Base-by-base conservation (phyloP, 2,888 invertebrate species). In the Mechanitis mazaeus region DNA sequence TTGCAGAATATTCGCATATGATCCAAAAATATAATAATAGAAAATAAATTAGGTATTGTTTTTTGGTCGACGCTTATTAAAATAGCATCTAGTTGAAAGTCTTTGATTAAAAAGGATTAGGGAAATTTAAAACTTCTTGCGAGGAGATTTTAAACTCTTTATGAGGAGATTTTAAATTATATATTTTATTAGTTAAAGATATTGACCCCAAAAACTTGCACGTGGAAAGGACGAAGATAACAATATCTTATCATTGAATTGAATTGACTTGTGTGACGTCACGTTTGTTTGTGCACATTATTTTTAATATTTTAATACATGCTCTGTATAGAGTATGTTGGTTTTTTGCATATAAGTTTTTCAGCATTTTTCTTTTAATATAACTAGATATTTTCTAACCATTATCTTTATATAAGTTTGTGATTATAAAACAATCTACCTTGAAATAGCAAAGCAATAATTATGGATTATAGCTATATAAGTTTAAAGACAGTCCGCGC, bases 381-480 rank as follows among this genome's bases (percentile, higher is more conserved):
- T 50, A 50, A 1, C 28, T 28, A 3, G 31, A 9, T 9, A 28
- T 31, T 9, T 4, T 11, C 31, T 31, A 50, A 31, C 9, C 7
- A 4, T 47, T 20, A 20, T 50, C 31, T 28, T 9, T n/a, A 31
- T 31, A 31, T 50, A 50, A 50, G 28, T 31, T 28, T 59, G 59
- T 54, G 56, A 56, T 59, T 53, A 58, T 31, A 56, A 59, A 56
- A 59, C 59, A 42, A 63, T 47, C 61, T 58, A 62, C 61, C 58
- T 58, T 59, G 45, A 5, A 60, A 31, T 55, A 58, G 35, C 55
- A 56, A 58, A 60, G 58, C 60, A 64, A 64, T 60, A 60, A 64
- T 54, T 57, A 56, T 35, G 33, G n/a, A 47, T 47, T 42, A 42
- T 20, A 47, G 38, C 11, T 31, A 31, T 31, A 50, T 28, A 31